Conservation (phyloP, 2,113 vertebrate genomes). For the Xiphias gladius region DNA sequence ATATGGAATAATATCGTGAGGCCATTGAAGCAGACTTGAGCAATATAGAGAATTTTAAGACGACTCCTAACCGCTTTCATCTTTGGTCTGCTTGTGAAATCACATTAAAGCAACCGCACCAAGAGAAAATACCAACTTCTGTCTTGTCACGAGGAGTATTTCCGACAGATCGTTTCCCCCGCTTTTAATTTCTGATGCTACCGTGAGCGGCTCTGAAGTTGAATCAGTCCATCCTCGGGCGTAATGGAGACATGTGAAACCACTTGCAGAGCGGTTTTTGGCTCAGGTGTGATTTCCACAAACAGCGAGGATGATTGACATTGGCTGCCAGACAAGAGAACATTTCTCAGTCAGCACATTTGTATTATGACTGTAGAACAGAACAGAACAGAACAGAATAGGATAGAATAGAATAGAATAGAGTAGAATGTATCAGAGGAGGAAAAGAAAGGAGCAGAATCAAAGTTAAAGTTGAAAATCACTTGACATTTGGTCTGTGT, state of each 20-base stretch:
- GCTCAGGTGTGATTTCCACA: slow-evolving; percentile 77
- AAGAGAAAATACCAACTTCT: slow-evolving; percentile 54
- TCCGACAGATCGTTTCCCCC: slow-evolving; percentile 56
- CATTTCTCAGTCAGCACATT: slow-evolving; percentile 62
- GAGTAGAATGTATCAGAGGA: slow-evolving; percentile 10
- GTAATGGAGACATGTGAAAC: slow-evolving; percentile 66
- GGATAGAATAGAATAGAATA: slow-evolving; percentile 34
- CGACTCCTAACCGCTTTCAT: slow-evolving; percentile 55
- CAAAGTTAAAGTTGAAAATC: slow-evolving; percentile 77
- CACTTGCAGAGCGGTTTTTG: slow-evolving; percentile 64
- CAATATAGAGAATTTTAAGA: slow-evolving; percentile 35
- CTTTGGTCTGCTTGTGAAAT: slow-evolving; percentile 49
- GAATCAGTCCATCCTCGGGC: slow-evolving; percentile 61
- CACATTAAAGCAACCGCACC: slow-evolving; percentile 65
- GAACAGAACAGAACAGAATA: slow-evolving; percentile 4
- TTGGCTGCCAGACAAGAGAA: slow-evolving; percentile 59
- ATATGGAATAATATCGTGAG: slow-evolving; percentile 1
- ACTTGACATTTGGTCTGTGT: slow-evolving; percentile 82
- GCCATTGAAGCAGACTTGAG: slow-evolving; percentile 7
- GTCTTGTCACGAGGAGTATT: slow-evolving; percentile 48
- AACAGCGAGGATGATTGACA: slow-evolving; percentile 67
- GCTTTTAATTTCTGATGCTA: slow-evolving; percentile 64
- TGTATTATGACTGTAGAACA: slow-evolving; percentile 23
- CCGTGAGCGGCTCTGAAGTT: slow-evolving; percentile 54
- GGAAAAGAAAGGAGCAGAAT: slow-evolving; percentile 55